Percentiles rank a stretch among this genome's conserved stretches.
phyloP scores from a whole-genome alignment of 2,113 vertebrate species.

The Kryptolebias marmoratus region DNA sequence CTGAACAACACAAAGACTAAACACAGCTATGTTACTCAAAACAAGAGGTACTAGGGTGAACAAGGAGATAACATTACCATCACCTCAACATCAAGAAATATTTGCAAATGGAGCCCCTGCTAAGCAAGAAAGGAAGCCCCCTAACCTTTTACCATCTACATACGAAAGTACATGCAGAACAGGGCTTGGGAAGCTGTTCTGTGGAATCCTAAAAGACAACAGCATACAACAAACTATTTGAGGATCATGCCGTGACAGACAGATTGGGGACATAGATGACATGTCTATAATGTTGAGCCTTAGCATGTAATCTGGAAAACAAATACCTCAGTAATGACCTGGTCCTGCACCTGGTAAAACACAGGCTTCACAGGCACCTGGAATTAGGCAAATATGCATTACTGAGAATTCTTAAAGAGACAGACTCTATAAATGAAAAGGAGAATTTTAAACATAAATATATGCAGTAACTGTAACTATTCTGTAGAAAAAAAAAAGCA shows the following conservation, averaged over 20 bases:
- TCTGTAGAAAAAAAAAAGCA: constrained; percentile 4
- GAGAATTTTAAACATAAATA: constrained; percentile 16
- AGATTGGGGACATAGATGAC: constrained; percentile 65
- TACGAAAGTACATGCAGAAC: constrained; percentile 5
- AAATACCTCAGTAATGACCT: constrained; percentile 82
- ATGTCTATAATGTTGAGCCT: constrained; percentile 72
- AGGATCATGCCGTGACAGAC: constrained; percentile 59
- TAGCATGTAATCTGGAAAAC: constrained; percentile 81
- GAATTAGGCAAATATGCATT: constrained; percentile 77
- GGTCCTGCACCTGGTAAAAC: constrained; percentile 81
- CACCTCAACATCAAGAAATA: constrained; percentile 47
- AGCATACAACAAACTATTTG: constrained; percentile 21
- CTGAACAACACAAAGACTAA: constrained; percentile 1
- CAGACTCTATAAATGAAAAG: constrained; percentile 38
- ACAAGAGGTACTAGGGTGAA: constrained; percentile 32
- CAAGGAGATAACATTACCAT: constrained; percentile 46
- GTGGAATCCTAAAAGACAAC: constrained; percentile 35
- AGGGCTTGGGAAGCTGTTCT: constrained; percentile 45
- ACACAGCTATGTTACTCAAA: constrained; percentile 40
- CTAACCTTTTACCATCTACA: background rate
- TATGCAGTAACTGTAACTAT: constrained; percentile 2
- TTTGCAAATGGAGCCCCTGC: constrained; percentile 44
- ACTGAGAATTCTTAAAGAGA: constrained; percentile 74
- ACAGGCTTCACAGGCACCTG: constrained; percentile 78
- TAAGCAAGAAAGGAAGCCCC: constrained; percentile 32